Evolutionary conservation across 2,888 invertebrate species (phyloP).

Genomic region (Tiliacea citrago): DNA sequence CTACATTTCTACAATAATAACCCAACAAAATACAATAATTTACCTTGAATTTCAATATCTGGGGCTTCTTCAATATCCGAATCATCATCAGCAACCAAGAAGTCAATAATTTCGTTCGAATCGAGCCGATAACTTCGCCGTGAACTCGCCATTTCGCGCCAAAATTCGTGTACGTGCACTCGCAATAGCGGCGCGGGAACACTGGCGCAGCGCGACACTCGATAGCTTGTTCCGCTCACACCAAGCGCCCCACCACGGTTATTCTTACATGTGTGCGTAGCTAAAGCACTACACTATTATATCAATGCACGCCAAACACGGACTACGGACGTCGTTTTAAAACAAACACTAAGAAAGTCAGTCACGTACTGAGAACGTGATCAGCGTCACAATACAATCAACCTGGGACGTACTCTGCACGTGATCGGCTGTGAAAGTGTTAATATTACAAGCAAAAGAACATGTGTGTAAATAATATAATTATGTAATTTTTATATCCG

Average conservation of each 20-base stretch:
- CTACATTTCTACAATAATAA: slow-evolving; percentile 2
- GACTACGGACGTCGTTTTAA: slow-evolving; percentile 29
- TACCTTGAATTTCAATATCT: slow-evolving; percentile 12
- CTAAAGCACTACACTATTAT: slow-evolving; percentile 12
- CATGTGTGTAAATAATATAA: no score
- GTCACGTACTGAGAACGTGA: slow-evolving; percentile 10
- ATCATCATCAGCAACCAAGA: slow-evolving; percentile 11
- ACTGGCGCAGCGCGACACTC: slow-evolving; percentile 14
- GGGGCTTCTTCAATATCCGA: slow-evolving; percentile 16
- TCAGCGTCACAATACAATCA: slow-evolving; percentile 9
- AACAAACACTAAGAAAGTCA: slow-evolving; percentile 31
- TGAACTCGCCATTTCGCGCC: slow-evolving; percentile 36
- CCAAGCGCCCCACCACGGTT: slow-evolving; percentile 4
- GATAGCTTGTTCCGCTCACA: slow-evolving; percentile 16
- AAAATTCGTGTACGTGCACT: slow-evolving; percentile 24
- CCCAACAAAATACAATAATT: slow-evolving; percentile 1
- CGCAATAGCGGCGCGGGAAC: slow-evolving; percentile 6
- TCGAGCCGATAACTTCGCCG: slow-evolving; percentile 31
- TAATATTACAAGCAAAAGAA: no score
- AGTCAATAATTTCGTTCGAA: slow-evolving; percentile 17
- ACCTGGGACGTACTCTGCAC: slow-evolving; percentile 9
- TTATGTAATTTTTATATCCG: no score
- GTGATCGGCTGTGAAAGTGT: slow-evolving; percentile 7
- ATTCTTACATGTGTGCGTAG: slow-evolving; percentile 10
- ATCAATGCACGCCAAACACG: slow-evolving; percentile 26